Percentiles rank a stretch among this genome's conserved stretches.
These are phyloP conservation scores for Drosophila santomea DNA, from an alignment of 1,140 invertebrate species.

Conservation along the genomic window DNA sequence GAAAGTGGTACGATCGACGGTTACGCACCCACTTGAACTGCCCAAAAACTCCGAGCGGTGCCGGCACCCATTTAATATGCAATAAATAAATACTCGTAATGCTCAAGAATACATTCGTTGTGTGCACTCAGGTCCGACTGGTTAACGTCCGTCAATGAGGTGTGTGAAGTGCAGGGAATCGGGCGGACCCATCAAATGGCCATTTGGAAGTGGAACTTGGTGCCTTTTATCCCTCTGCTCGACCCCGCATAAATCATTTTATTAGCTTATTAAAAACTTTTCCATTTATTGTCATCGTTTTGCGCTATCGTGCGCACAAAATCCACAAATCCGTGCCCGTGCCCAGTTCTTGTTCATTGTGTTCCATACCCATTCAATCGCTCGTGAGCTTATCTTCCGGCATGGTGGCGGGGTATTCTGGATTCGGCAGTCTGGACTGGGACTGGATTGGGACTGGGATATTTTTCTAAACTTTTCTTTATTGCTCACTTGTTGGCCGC, in stretches of 20 bases:
- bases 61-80: constrained; percentile 8
- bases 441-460: constrained; percentile 41
- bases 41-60: background rate
- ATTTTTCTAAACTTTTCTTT: constrained; percentile 84
- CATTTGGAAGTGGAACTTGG: constrained; percentile 11
- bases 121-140: constrained; percentile 25
- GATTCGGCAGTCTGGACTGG: constrained; percentile 11
- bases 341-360: constrained; percentile 71
- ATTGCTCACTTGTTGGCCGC: constrained; percentile 80
- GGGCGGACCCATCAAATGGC: constrained; percentile 58
- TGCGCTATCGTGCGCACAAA: constrained; percentile 83
- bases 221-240: constrained; percentile 36
- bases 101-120: constrained; percentile 55
- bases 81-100: constrained; percentile 23
- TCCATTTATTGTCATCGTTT: constrained; percentile 85
- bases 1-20: constrained; percentile 23
- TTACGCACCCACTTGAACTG: constrained; percentile 42
- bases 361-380: constrained; percentile 76
- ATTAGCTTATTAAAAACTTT: constrained; percentile 84
- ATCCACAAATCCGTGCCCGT: constrained; percentile 33
- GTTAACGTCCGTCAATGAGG: constrained; percentile 21
- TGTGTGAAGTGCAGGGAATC: constrained; percentile 26
- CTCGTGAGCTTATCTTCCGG: constrained; percentile 73
- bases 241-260: constrained; percentile 83
- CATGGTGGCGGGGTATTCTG: background rate